Percentiles rank a stretch among this genome's conserved stretches.
Conservation (phyloP, 2,888 invertebrate genomes). For the Catonia carolina region DNA sequence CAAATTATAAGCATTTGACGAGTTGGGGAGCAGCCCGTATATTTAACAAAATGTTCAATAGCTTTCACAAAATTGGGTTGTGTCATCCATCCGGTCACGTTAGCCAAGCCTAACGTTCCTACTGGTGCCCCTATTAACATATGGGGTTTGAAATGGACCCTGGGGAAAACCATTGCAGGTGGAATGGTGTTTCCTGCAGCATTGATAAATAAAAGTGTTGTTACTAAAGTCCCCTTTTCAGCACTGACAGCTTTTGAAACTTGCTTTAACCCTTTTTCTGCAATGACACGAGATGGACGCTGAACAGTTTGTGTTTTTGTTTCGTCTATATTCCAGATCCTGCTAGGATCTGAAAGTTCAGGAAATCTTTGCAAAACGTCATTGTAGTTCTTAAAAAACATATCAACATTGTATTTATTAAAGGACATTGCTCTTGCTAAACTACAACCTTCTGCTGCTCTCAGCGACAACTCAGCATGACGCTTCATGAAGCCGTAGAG, state of each 20-base stretch:
- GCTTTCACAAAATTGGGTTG: conserved; percentile 24
- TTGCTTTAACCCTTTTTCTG: conserved; percentile 29
- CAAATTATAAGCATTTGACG: conserved; percentile 37
- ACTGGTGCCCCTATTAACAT: not conserved
- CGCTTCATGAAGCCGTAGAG: conserved; percentile 13
- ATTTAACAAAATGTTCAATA: conserved; percentile 29
- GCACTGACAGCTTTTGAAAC: conserved; percentile 9
- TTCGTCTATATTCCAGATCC: conserved; percentile 31
- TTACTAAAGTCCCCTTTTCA: conserved; percentile 13
- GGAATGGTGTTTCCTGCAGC: not conserved
- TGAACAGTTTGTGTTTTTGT: conserved; percentile 33
- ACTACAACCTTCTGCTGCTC: not conserved
- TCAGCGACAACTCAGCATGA: not conserved
- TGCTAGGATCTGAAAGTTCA: conserved; percentile 30
- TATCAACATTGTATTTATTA: too few relatives aligned
- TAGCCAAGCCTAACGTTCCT: conserved; percentile 28
- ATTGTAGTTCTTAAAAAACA: conserved; percentile 31
- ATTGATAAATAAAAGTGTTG: conserved; percentile 13
- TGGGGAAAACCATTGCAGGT: not conserved
- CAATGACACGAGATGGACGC: conserved; percentile 32
- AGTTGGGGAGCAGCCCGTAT: conserved; percentile 33
- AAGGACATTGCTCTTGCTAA: not conserved
- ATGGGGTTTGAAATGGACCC: not conserved
- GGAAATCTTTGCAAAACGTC: conserved; percentile 30
- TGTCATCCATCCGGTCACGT: conserved; percentile 31